Evolutionary conservation across 2,888 invertebrate species (phyloP), one percentile per base, ranked within the genome.

Genomic region (Volucella zonaria): DNA sequence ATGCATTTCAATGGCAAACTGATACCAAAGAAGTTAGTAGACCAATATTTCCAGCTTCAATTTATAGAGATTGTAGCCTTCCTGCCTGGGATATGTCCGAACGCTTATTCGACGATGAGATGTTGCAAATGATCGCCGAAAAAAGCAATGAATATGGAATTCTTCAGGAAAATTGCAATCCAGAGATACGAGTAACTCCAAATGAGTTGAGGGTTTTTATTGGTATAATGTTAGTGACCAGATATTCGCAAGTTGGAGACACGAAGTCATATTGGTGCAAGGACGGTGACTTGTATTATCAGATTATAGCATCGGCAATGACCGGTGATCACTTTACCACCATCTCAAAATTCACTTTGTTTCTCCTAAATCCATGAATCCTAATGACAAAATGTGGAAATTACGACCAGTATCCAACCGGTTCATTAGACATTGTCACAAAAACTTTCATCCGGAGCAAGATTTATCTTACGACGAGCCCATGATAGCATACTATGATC

Each of bases 281-380:
- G 15, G 42, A 40, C 58, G 58, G 40, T 58, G 58, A 40, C 58
- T 58, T 58, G 40, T 58, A 58, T 59, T 1, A 42, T 42, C 42
- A 59, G 42, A n/a, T 42, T 14, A 51, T 15, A 18, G 51, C 51
- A 15, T 51, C 15, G 51, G 51, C 51, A 51, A 15, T 51, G 43
- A 43, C 18, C 18, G 1, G 18, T 18, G 18, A 18, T 18, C 18
- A 2, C 18, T 2, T 18, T 18, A 18, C 18, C 18, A 18, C 54
- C 54, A 23, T 54, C 54, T 12, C 49, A 49, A 49, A 49, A 56
- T 56, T 38, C 56, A 56, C 56, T 56, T 38, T 56, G 38, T 38
- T 56, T 31, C 56, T 56, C 56, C 56, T 38, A 56, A 38, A n/a
- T 56, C 56, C 56, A 56, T 56, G 56, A 56, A 56, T 56, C 56